phyloP scores from a whole-genome alignment of 2,113 vertebrate genomes.

The Myotis lucifugus region DNA sequence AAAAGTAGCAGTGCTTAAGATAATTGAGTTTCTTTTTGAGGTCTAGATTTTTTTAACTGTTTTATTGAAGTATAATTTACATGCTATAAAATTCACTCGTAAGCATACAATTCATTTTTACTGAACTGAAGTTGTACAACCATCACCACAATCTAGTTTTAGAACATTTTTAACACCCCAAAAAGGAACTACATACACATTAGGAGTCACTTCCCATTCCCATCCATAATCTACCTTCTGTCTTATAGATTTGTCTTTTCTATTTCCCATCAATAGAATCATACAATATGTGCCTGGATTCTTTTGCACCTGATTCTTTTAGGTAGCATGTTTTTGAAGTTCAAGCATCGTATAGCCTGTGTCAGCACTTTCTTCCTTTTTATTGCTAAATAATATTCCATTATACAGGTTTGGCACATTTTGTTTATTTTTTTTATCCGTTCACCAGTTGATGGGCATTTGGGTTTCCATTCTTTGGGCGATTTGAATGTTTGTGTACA shows the following conservation, averaged over 20 bases:
- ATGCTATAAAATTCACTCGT: neutral
- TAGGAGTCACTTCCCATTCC: neutral
- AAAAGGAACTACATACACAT: neutral
- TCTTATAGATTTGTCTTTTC: neutral
- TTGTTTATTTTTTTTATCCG: slow-evolving; percentile 21
- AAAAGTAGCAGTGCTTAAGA: neutral
- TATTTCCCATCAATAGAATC: neutral
- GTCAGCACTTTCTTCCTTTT: neutral
- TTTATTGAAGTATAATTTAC: neutral
- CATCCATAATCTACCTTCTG: neutral
- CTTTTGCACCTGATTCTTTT: neutral
- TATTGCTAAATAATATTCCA: neutral
- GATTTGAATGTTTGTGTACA: neutral
- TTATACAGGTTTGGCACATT: neutral
- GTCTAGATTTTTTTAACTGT: neutral
- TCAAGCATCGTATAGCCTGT: neutral
- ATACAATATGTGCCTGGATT: neutral
- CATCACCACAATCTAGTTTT: neutral
- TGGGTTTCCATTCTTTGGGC: neutral
- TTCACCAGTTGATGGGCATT: neutral
- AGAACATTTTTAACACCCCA: neutral
- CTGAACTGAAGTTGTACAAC: neutral
- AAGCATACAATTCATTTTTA: neutral
- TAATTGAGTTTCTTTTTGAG: neutral
- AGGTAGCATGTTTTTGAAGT: neutral